A percentile compares a stretch with the other conserved stretches of the same genome.
Evolutionary conservation across 2,888 invertebrate species (phyloP).

Genomic region (Prosopocoilus inquinatus): DNA sequence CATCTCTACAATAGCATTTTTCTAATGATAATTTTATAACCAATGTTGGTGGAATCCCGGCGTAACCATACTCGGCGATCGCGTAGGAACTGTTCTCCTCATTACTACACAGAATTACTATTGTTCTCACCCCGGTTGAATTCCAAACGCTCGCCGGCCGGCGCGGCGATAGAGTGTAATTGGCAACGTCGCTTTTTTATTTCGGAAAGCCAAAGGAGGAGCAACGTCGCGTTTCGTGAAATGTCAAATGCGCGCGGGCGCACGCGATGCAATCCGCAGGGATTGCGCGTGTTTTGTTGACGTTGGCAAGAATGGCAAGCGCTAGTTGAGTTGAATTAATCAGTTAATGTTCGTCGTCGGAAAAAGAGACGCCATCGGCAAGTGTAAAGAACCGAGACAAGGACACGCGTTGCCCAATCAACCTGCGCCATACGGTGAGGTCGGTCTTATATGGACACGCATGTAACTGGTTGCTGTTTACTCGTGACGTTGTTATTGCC

Average conservation of each 20-base stretch:
- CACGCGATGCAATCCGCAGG: no score
- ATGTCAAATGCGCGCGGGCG: no score
- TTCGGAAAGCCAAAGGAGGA: no score
- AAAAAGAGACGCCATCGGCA: neutral
- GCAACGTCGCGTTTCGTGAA: no score
- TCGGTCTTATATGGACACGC: conserved; percentile 15
- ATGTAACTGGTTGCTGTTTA: neutral
- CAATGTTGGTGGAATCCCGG: conserved; percentile 28
- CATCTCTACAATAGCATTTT: conserved; percentile 33
- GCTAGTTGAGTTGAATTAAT: no score
- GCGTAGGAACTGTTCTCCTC: conserved; percentile 31
- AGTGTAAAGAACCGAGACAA: conserved; percentile 27
- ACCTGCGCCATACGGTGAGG: conserved; percentile 24
- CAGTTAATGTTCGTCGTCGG: neutral
- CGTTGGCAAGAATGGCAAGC: no score
- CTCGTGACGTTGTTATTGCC: no score
- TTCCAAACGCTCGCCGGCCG: conserved; percentile 5
- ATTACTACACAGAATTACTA: conserved; percentile 24
- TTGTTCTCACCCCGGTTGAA: conserved; percentile 22
- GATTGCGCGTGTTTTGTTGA: no score
- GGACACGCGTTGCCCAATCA: conserved; percentile 24
- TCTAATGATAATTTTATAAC: conserved; percentile 37
- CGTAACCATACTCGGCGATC: conserved; percentile 31
- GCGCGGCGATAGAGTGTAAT: neutral
- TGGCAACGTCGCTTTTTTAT: neutral